Evolutionary conservation across 2,797 vertebrate genomes (phyloP).

Genomic region (Melanotaenia nigrans): DNA sequence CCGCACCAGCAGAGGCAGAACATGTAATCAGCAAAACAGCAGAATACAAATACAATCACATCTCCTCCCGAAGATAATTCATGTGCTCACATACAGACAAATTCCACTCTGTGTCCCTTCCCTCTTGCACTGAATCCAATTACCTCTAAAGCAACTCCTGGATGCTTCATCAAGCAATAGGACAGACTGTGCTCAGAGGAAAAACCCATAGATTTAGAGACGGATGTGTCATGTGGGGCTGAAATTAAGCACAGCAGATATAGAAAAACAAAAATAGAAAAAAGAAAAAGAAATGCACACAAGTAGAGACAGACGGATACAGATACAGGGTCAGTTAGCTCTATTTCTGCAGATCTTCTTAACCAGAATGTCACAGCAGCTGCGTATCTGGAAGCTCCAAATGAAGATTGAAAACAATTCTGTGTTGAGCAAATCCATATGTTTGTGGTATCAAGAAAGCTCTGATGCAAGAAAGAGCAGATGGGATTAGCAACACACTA

Average conservation of each 20-base stretch:
- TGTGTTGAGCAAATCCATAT: conserved; percentile 46
- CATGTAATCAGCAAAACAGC: conserved; percentile 20
- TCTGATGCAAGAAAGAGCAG: conserved; percentile 41
- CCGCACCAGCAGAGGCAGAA: conserved; percentile 29
- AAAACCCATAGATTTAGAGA: conserved; percentile 35
- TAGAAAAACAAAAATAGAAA: background rate
- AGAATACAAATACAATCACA: conserved; percentile 8
- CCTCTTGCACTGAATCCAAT: conserved; percentile 74
- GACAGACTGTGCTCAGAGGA: conserved; percentile 54
- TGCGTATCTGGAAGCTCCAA: conserved; percentile 31
- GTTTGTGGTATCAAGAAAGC: conserved; percentile 30
- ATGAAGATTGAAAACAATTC: conserved; percentile 22
- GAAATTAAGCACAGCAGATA: conserved; percentile 24
- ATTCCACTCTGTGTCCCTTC: conserved; percentile 62
- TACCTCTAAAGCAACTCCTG: conserved; percentile 73
- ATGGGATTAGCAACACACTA: conserved; percentile 26
- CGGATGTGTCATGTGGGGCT: conserved; percentile 35
- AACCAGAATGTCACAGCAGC: conserved; percentile 38
- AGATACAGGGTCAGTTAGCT: conserved; percentile 3
- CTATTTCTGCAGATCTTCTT: conserved; percentile 23
- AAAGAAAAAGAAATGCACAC: conserved; percentile 19
- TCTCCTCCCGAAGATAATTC: conserved; percentile 38
- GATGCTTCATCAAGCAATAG: conserved; percentile 73
- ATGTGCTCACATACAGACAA: conserved; percentile 49
- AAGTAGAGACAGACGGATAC: background rate